Base-by-base conservation (phyloP, 2,797 vertebrate species). In the Coracias cyanogaster region DNA sequence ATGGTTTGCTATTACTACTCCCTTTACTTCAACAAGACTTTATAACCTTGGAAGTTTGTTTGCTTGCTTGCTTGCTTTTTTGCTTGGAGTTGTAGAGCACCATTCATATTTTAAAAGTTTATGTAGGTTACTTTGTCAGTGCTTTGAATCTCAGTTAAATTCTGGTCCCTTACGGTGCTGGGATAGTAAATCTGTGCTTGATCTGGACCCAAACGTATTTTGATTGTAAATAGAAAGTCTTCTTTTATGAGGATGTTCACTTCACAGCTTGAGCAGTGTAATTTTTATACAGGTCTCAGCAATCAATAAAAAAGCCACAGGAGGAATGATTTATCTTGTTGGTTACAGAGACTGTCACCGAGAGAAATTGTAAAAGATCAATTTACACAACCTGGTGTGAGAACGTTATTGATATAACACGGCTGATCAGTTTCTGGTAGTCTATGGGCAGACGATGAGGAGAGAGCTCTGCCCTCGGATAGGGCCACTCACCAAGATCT, bases 361-460 rank as follows among this genome's bases (percentile, higher is more conserved):
- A 98, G 98, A 98, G 98, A 99, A 99, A 99, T 98, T 99, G 98
- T 98, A 98, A 99, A 98, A 99, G 98, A 99, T 99, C 98, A 98
- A 99, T 99, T 99, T 99, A 99, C 98, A 99, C 98, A 98, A 98
- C 98, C 97, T 97, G 98, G 98, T 98, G 98, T 98, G 98, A 98
- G 98, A 98, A 98, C 82, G 98, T 98, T 99, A 99, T 99, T 98
- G 99, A 99, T 98, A 98, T 97, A 98, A 98, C 98, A 98, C 57
- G 98, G 98, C 97, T 98, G 98, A 98, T 98, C 97, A 97, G 98
- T 97, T 98, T 97, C 97, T 98, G 97, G 97, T 97, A 96, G 95
- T 97, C 97, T 94, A 51, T 87, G 96, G 84, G 72, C 90, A 89
- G 96, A 85, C 45, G 28, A 88, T 2, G 84, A 54, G 33, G 91